Percentiles rank a stretch among this genome's conserved stretches.
These are phyloP conservation scores for Chaunax sp. DNA, from an alignment of 2,797 vertebrate species.

Conservation along the genomic window DNA sequence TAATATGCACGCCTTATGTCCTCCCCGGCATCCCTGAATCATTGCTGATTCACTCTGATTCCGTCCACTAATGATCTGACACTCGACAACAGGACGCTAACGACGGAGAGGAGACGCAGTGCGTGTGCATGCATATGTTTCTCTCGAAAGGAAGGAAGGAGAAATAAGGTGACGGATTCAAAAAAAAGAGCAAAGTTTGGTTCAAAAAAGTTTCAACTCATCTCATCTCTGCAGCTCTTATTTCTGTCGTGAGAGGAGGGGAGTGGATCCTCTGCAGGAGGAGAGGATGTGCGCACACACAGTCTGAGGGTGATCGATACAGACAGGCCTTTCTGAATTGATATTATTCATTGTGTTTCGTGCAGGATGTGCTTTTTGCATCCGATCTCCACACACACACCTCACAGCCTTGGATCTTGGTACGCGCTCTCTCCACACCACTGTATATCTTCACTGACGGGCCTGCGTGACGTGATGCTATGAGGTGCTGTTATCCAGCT, in stretches of 20 bases:
- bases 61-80: slow-evolving; percentile 56
- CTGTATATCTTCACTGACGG: not conserved
- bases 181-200: slow-evolving; percentile 44
- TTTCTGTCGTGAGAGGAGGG: slow-evolving; percentile 50
- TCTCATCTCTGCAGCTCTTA: slow-evolving; percentile 16
- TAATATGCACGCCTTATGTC: slow-evolving; percentile 24
- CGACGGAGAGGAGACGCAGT: not conserved
- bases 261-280: slow-evolving; percentile 35
- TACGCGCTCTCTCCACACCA: slow-evolving; percentile 17
- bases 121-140: not conserved
- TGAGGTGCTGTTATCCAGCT: no score
- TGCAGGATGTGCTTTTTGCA: slow-evolving; percentile 39
- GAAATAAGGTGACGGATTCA: not conserved
- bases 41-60: slow-evolving; percentile 36
- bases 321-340: slow-evolving; percentile 51
- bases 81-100: slow-evolving; percentile 36
- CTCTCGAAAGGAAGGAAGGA: not conserved
- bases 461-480: not conserved
- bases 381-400: slow-evolving; percentile 7
- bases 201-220: slow-evolving; percentile 20
- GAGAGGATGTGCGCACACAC: slow-evolving; percentile 29
- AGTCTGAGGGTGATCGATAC: slow-evolving; percentile 55
- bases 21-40: slow-evolving; percentile 25
- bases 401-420: not conserved
- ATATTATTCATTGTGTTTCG: slow-evolving; percentile 57